Evolutionary conservation across 2,888 invertebrate species (phyloP), one percentile per base, ranked within the genome.

Genomic region (Listrodromus nycthemerus): DNA sequence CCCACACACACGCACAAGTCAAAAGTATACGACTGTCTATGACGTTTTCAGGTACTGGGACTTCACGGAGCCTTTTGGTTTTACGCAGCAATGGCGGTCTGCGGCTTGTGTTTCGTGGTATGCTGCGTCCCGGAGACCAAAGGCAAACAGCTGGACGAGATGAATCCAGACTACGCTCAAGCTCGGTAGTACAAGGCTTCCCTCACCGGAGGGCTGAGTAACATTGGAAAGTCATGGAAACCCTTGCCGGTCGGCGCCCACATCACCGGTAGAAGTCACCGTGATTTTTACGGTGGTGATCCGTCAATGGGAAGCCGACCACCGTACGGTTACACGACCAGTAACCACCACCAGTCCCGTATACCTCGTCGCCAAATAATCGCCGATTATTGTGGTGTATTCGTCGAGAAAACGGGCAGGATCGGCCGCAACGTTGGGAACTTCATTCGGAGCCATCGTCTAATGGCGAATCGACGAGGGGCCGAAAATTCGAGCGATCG

Each of bases 111-210:
- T 92, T 98, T 98, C 93, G 97, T 98, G 1, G 96, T 97, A 2
- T 96, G 96, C 90, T 97, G 96, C 92, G 97, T 98, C 8, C 98
- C 98, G 0, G 98, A 98, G 94, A 98, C 98, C 4, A 98, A 97
- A 93, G 98, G 98, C 0, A 96, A 96, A 88, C 97, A 98, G 91
- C 94, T 98, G 89, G 97, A 97, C 92, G 98, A 98, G 93, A 98
- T 98, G 96, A 96, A 97, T 91, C 95, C 96, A 45, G 95, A 95
- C 90, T 95, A 95, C 89, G 95, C 95, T 6, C 92, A 92, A 67
- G 90, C 92, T 73, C 93, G 93, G 93, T 93, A 93, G 93, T 93
- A 93, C 93, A 93, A 92, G 93, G 93, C 93, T 90, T 92, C 93
- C 89, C 90, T 93, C 90, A 92, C 92, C 75, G 93, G 93, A 87